phyloP scores from a whole-genome alignment of 2,797 vertebrate species.

The Graptemys geographica region DNA sequence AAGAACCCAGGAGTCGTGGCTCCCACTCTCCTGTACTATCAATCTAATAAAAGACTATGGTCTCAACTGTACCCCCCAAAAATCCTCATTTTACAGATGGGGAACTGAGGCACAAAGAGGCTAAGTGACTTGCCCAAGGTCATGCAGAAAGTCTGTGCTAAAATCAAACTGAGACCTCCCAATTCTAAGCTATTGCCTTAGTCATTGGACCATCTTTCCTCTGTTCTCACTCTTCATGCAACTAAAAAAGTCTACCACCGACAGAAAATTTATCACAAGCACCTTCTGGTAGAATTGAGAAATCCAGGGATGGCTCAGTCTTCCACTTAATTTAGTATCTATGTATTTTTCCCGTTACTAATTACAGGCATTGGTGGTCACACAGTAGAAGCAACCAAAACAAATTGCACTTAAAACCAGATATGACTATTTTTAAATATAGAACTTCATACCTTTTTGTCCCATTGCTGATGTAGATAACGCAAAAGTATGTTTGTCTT shows the following conservation, averaged over 20 bases:
- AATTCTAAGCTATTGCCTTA: background rate
- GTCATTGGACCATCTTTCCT: background rate
- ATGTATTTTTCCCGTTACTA: background rate
- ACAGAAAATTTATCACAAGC: background rate
- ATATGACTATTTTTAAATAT: background rate
- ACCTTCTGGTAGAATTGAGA: background rate
- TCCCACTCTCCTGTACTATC: fast-evolving
- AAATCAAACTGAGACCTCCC: background rate
- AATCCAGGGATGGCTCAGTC: background rate
- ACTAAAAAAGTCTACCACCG: background rate
- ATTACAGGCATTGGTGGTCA: background rate
- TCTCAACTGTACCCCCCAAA: background rate
- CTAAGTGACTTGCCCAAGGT: background rate
- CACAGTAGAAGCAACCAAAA: background rate
- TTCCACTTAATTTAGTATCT: background rate
- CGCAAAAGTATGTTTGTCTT: constrained; percentile 96
- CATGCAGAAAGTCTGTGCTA: background rate
- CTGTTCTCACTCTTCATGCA: no score
- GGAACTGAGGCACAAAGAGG: background rate
- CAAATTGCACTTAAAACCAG: background rate
- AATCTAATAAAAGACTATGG: background rate
- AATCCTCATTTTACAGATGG: background rate
- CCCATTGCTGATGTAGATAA: constrained; percentile 96
- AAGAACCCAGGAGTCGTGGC: background rate
- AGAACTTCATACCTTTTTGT: constrained; percentile 90